phyloP scores from a whole-genome alignment of 2,113 vertebrate genomes.

The Circaetus gallicus region DNA sequence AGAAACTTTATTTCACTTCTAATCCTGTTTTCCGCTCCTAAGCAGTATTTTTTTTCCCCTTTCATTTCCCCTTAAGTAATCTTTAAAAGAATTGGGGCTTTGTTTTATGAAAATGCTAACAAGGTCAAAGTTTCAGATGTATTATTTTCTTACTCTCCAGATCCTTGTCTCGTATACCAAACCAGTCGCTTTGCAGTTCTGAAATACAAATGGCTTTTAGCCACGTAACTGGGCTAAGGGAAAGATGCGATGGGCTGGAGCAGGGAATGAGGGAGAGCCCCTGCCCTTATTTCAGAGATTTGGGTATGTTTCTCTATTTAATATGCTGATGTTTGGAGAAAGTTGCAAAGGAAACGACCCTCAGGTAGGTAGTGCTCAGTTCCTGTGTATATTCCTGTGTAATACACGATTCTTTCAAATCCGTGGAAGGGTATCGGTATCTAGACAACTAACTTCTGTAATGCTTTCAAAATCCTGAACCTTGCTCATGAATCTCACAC shows the following conservation, averaged over 20 bases:
- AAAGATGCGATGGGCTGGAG: accelerated
- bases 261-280: background rate
- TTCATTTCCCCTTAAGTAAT: background rate
- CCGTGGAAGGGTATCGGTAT: background rate
- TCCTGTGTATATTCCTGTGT: background rate
- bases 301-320: background rate
- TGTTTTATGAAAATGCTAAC: background rate
- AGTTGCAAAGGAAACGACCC: background rate
- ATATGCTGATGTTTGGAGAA: background rate
- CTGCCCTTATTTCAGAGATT: background rate
- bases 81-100: background rate
- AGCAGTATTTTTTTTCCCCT: background rate
- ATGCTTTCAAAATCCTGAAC: background rate
- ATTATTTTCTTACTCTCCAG: background rate
- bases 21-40: background rate
- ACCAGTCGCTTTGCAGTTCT: background rate
- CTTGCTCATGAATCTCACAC: background rate
- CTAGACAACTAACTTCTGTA: background rate
- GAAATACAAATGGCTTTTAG: background rate
- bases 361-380: background rate
- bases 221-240: background rate
- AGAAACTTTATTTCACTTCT: background rate
- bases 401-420: background rate
- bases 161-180: background rate
- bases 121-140: background rate